Base-by-base conservation (phyloP, 2,113 vertebrate genomes). In the Chloropsis hardwickii region DNA sequence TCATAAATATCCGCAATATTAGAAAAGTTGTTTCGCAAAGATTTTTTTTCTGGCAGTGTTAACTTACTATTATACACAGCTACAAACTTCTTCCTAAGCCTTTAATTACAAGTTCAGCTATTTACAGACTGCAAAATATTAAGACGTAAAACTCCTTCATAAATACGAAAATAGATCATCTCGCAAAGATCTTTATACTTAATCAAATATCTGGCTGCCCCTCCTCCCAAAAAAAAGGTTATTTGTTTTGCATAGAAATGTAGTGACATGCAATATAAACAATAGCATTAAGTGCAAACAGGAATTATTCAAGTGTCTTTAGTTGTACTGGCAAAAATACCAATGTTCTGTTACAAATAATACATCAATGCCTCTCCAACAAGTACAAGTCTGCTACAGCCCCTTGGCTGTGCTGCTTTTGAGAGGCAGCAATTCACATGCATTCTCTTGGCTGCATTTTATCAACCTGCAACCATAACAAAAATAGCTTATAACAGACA, bases 131-230 rank as follows among this genome's bases (percentile, higher is more conserved):
- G 96, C 95, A 98, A 98, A 97, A 97, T 97, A 98, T 98, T 99
- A 99, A 99, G 99, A 99, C 98, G 95, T 98, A 98, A 98, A 98
- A 97, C 84, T 96, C 96, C 96, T 98, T 98, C 97, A 99, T 99
- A 99, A 99, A 99, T 99, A 99, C 79, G 97, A 99, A 99, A 99
- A 98, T 98, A 99, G 98, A 99, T 98, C 95, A 98, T 98, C 96
- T 98, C 80, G 77, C 92, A 97, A 98, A 98, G 95, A 76, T 97
- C 97, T 97, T 98, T 98, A 98, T 97, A 98, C 94, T 97, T 97
- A 97, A 95, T 97, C 97, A 98, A 98, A 97, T 96, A 97, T 97
- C 97, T 97, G 96, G 96, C 97, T 97, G 96, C 97, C 97, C 96
- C 97, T 85, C 67, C 88, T 88, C 86, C 71, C 44, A 2, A 64